These are phyloP conservation scores for Pseudomyrmex flavicornis DNA, from an alignment of 1,140 invertebrate genomes.

Conservation along the genomic window DNA sequence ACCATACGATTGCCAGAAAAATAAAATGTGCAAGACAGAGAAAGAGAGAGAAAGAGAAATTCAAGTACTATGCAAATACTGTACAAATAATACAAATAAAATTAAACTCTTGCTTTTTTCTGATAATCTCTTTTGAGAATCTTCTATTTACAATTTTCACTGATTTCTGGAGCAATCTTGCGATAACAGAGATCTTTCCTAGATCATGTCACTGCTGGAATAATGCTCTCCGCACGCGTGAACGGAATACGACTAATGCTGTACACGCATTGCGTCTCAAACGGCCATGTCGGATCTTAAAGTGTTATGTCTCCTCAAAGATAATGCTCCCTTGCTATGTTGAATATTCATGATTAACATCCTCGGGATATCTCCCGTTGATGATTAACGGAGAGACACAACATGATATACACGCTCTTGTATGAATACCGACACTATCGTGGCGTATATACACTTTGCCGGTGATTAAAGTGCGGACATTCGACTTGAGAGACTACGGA, in stretches of 20 bases:
- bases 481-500: neutral
- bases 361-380: slow-evolving; percentile 31
- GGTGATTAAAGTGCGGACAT: slow-evolving; percentile 53
- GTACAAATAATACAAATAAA: neutral
- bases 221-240: neutral
- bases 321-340: slow-evolving; percentile 63
- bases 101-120: neutral
- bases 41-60: neutral
- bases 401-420: slow-evolving; percentile 39
- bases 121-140: neutral
- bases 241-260: slow-evolving; percentile 23
- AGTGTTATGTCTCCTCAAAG: slow-evolving; percentile 68
- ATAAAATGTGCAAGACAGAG: too few relatives aligned
- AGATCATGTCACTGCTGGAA: neutral
- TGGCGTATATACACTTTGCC: slow-evolving; percentile 15
- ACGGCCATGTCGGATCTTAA: slow-evolving; percentile 60
- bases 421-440: slow-evolving; percentile 42
- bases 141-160: neutral
- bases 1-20: neutral
- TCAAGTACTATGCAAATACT: neutral
- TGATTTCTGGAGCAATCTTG: neutral
- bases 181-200: neutral
- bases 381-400: slow-evolving; percentile 46
- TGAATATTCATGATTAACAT: slow-evolving; percentile 76
- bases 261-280: slow-evolving; percentile 3